phyloP scores from a whole-genome alignment of 2,113 vertebrate genomes.

The Pelecanoides urinatrix region DNA sequence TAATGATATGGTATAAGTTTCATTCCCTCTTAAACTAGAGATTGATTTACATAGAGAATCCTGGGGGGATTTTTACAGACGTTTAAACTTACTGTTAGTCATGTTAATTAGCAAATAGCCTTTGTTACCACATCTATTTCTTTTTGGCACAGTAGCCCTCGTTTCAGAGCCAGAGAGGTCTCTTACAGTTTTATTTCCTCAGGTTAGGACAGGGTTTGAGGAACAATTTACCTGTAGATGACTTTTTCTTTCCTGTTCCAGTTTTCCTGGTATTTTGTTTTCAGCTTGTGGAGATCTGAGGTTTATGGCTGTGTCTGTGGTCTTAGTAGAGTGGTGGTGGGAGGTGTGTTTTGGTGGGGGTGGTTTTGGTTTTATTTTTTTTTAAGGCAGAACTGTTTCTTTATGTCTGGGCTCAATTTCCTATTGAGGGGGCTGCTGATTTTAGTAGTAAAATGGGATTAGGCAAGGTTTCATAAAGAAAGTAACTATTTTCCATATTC shows the following conservation, averaged over 20 bases:
- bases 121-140: neutral
- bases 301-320: neutral
- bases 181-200: neutral
- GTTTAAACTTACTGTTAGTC: neutral
- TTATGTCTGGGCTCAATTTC: neutral
- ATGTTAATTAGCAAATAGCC: neutral
- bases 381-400: neutral
- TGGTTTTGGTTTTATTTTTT: neutral
- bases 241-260: neutral
- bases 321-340: neutral
- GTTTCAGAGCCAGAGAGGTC: neutral
- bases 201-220: neutral
- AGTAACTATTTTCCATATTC: neutral
- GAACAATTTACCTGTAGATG: neutral
- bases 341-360: neutral
- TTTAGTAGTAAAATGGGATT: slow-evolving; percentile 15
- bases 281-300: neutral
- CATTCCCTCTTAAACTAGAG: neutral
- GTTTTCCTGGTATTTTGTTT: neutral
- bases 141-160: neutral
- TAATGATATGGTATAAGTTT: neutral
- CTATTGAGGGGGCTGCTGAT: neutral
- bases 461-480: neutral
- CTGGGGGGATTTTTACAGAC: neutral
- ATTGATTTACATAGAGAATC: neutral